These are phyloP conservation scores for Zele albiditarsus DNA, from an alignment of 2,888 invertebrate genomes.

Conservation along the genomic window DNA sequence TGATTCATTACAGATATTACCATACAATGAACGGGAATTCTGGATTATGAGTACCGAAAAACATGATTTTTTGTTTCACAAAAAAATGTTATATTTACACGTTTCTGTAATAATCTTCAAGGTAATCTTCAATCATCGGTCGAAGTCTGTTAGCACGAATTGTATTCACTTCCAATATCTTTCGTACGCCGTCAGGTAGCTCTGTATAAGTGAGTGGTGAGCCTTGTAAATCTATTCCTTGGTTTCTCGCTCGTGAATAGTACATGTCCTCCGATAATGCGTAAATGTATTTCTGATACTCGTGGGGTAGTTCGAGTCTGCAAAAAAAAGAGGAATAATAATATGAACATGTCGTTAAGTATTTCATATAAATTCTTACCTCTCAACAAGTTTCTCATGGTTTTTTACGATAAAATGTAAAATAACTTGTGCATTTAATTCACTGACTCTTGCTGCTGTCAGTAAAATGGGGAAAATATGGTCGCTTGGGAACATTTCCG, in stretches of 20 bases:
- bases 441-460: slow-evolving; percentile 26
- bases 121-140: slow-evolving; percentile 27
- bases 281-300: slow-evolving; percentile 39
- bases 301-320: background rate
- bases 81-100: background rate
- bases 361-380: slow-evolving; percentile 10
- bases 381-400: slow-evolving; percentile 21
- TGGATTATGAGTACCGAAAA: background rate
- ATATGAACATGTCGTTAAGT: background rate
- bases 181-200: slow-evolving; percentile 20
- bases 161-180: slow-evolving; percentile 14
- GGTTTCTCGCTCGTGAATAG: background rate
- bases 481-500: slow-evolving; percentile 17
- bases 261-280: slow-evolving; percentile 21
- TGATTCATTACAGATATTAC: background rate
- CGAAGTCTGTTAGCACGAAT: slow-evolving; percentile 7
- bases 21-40: background rate
- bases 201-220: slow-evolving; percentile 5
- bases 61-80: background rate
- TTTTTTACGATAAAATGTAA: slow-evolving; percentile 28
- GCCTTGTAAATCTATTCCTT: background rate
- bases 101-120: background rate
- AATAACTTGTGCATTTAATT: slow-evolving; percentile 21
- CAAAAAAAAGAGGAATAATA: background rate
- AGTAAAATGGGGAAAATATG: slow-evolving; percentile 27